Evolutionary conservation across 2,113 vertebrate species (phyloP).

Genomic region (Cephalopholis sonnerati): DNA sequence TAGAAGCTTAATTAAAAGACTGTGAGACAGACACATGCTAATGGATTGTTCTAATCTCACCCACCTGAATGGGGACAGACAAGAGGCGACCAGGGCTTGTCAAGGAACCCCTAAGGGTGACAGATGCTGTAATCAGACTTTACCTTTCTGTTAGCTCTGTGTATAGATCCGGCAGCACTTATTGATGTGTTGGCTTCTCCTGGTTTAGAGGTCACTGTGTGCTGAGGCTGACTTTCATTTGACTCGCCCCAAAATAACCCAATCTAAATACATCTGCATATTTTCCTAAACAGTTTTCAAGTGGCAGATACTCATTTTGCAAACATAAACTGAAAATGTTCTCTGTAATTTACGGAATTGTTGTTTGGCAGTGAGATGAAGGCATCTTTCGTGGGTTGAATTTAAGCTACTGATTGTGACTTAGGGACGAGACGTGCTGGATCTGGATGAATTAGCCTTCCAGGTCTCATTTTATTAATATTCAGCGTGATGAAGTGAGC

Average conservation of each 20-base stretch:
- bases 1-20: slow-evolving; percentile 58
- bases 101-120: neutral
- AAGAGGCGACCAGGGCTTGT: neutral
- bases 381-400: slow-evolving; percentile 10
- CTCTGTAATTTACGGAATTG: neutral
- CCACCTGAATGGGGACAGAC: slow-evolving; percentile 10
- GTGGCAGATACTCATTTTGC: neutral
- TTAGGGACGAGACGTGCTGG: neutral
- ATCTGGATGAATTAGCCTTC: slow-evolving; percentile 46
- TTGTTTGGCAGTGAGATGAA: neutral
- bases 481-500: slow-evolving; percentile 62
- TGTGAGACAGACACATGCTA: slow-evolving; percentile 25
- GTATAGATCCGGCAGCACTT: neutral
- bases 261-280: neutral
- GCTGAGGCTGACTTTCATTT: neutral
- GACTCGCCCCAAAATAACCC: neutral
- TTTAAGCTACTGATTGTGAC: neutral
- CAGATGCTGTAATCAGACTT: slow-evolving; percentile 23
- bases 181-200: slow-evolving; percentile 11
- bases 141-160: slow-evolving; percentile 15
- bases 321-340: neutral
- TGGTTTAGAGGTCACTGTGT: neutral
- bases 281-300: neutral
- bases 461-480: slow-evolving; percentile 61
- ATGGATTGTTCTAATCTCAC: slow-evolving; percentile 44